Evolutionary conservation across 2,797 vertebrate genomes (phyloP), one percentile per base, ranked within the genome.

Genomic region (Spea hammondii): DNA sequence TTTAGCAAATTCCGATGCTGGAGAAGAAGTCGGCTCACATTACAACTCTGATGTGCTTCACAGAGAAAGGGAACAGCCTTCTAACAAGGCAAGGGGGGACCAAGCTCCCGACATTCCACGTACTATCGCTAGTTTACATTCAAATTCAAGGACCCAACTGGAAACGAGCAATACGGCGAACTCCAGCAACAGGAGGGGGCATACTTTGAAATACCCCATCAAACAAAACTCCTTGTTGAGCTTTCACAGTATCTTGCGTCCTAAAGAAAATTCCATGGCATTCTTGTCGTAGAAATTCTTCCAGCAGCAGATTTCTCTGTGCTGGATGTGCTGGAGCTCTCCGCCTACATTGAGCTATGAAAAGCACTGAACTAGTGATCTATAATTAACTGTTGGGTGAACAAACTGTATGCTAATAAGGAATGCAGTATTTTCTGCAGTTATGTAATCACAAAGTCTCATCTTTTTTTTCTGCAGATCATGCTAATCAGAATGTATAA

Each of bases 341-440:
- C 73, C 84, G 0, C 11, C 73, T 80, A 75, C 54, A 83, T 45
- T 13, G 62, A 0, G 0, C 59, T 0, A 0, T 83, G 79, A 51
- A 85, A 86, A 47, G n/a, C 84, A 74, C 79, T 82, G 8, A 64
- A 85, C 67, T 76, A 82, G 81, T 7, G 79, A 64, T 67, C 80
- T 83, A 71, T 54, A 79, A 88, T 87, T 89, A 85, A 82, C 13
- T 11, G 71, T 82, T 75, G 46, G 84, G 85, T 77, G 74, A 85
- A 83, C 62, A 68, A 2, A 59, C 65, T 0, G 0, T 8, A 75
- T 82, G 83, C 84, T 54, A 85, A 85, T 46, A 75, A 69, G 70
- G 45, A 81, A 83, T 70, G 74, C 14, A 72, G 64, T 76, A 57
- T 66, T 73, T 72, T 64, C 59, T 66, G 51, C 9, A 65, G 70